Evolutionary conservation across 1,140 invertebrate species (phyloP), one percentile per base, ranked within the genome.

Genomic region (Drosophila triauraria): DNA sequence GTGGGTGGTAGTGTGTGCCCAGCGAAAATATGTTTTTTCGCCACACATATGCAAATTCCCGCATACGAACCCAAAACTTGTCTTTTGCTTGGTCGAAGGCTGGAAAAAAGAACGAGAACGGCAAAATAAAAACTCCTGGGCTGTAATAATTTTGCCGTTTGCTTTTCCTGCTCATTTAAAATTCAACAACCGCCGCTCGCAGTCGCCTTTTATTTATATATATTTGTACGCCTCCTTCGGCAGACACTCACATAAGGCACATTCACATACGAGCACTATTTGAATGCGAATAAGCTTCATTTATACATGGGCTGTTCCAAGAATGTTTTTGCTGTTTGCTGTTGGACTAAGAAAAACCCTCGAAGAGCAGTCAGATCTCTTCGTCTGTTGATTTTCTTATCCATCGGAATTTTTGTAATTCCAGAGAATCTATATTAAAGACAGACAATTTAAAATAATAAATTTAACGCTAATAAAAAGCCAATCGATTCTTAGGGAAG

Each of bases 101-200:
- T 20, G 51, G 25, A 40, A 23, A 32, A 61, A 60, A 61, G 69
- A 64, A 42, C 40, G 42, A 8, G n/a, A 5, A 47, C 20, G 30
- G n/a, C 42, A 51, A 69, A 68, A 77, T 69, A 78, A 77, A 84
- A 69, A 68, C 75, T 77, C 54, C 69, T 84, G 82, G 84, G 67
- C 63, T 88, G 84, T 88, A 88, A 88, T 87, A 88, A 88, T 87
- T 87, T 78, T 78, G 78, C 81, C 78, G 75, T 88, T 85, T 79
- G 85, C 74, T 90, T 81, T 72, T 81, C 81, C 80, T 75, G 85
- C 85, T 88, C 85, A 90, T 90, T 90, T 90, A 74, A 90, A 90
- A 90, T 90, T 90, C 85, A 90, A 90, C 85, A 90, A 90, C 85
- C 79, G 71, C 85, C 75, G 81, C 70, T 67, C 74, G 64, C 42